Base-by-base conservation (phyloP, 92 coral and sea anemone species). In the Blastomussa wellsi region DNA sequence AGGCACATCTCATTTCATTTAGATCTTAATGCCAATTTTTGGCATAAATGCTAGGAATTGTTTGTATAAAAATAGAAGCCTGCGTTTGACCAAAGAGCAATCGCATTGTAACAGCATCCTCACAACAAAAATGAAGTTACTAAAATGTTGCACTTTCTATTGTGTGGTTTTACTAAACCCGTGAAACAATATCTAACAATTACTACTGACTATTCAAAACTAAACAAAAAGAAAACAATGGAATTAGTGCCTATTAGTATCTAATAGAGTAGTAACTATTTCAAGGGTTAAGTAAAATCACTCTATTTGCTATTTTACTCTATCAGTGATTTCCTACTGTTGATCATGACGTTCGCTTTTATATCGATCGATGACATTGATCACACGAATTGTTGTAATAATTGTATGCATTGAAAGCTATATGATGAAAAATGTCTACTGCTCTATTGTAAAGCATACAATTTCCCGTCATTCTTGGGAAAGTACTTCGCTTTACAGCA, bases 401-500 rank as follows among this genome's bases (percentile, higher is more conserved):
- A 4, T 4, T 44, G 7, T 51, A 51, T 15, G 57, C 57, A 51
- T 51, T 51, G 57, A 20, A 59, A 59, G n/a, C 31, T 60, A n/a
- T 14, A n/a, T 60, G 2, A 60, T 60, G 3, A 17, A 60, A n/a
- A 24, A 60, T 5, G 66, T 59, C 66, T 0, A 51, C 53, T 13
- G 53, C 53, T 48, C 53, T 60, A 1, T 26, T 62, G 68, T 62
- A 26, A 51, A 51, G 16, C 65, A 5, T 8, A n/a, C n/a, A 8
- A 62, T 24, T 26, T 7, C 24, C 15, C 2, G 68, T 28, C 35
- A 62, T 62, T 62, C 0, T 62, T 1, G 32, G 8, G 11, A 16
- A 3, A 9, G 26, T 62, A 26, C 1, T 7, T 26, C 26, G 0
- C 76, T 68, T 68, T 81, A 88, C 82, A 92, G 79, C 90, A 92